Conservation (phyloP, 2,797 vertebrate genomes). For the Cygnus olor region DNA sequence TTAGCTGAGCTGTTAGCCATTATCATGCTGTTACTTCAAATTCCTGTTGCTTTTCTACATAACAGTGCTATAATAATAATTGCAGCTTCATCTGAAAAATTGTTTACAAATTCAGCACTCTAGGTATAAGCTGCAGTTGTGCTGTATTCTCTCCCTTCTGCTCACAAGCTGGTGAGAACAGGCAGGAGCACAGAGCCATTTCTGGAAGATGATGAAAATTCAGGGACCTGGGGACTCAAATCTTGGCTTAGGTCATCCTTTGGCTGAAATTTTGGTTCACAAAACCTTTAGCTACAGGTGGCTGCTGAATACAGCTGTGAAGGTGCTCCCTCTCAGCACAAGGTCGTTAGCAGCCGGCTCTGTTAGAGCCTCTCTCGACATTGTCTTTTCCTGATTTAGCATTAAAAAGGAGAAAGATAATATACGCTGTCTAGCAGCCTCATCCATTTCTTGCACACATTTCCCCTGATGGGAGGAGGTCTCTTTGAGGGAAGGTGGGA, state of each 20-base stretch:
- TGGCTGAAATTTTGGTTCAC: not conserved
- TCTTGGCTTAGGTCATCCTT: not conserved
- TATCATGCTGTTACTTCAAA: not conserved
- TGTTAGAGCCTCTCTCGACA: not conserved
- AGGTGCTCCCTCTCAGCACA: not conserved
- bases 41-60: conserved; percentile 3
- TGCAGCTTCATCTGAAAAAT: not conserved
- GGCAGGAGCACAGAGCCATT: not conserved
- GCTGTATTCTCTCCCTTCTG: not conserved
- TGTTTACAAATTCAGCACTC: not conserved
- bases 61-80: not conserved
- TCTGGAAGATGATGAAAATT: not conserved
- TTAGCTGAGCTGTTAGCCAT: not conserved
- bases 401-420: not conserved
- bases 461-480: not conserved
- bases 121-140: not conserved
- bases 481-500: not conserved
- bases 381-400: not conserved
- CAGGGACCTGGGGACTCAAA: not conserved
- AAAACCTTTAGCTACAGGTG: not conserved
- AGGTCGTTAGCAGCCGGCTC: not conserved
- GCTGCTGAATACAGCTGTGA: not conserved
- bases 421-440: not conserved
- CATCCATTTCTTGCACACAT: not conserved
- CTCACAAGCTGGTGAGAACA: not conserved